These are phyloP conservation scores for Podarcis siculus DNA, from an alignment of 2,797 vertebrate genomes.

Conservation along the genomic window DNA sequence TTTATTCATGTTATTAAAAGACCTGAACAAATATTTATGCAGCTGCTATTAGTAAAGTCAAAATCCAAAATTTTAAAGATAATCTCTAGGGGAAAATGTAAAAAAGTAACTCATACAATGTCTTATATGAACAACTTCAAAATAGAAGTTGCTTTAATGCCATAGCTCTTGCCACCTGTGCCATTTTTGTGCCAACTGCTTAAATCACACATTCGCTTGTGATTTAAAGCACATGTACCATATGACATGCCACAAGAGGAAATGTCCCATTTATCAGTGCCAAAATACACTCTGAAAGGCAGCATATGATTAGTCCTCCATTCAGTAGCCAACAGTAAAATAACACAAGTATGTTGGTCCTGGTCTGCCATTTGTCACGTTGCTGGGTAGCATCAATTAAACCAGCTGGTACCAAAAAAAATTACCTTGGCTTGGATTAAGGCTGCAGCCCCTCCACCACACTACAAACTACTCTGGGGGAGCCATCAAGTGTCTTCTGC, in stretches of 20 bases:
- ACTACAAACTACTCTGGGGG: background rate
- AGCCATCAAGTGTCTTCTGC: background rate
- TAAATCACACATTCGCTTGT: background rate
- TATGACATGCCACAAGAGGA: constrained; percentile 4
- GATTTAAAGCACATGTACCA: constrained; percentile 18
- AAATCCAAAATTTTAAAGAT: background rate
- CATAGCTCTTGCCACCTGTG: constrained; percentile 8
- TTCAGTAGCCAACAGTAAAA: background rate
- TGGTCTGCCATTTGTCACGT: background rate
- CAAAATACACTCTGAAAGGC: background rate
- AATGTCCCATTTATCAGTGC: background rate
- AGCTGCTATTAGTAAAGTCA: constrained; percentile 42
- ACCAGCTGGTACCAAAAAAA: background rate
- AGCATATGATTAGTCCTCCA: background rate
- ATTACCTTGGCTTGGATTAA: background rate
- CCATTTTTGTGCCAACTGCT: constrained; percentile 11
- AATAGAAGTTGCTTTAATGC: background rate
- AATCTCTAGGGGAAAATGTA: constrained; percentile 27
- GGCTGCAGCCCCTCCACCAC: background rate
- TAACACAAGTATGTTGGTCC: background rate
- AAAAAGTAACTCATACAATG: constrained; percentile 18
- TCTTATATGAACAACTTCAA: background rate
- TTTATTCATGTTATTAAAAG: constrained; percentile 32
- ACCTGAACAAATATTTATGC: constrained; percentile 43
- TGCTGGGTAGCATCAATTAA: background rate